Evolutionary conservation across 2,113 vertebrate genomes (phyloP).

Genomic region (Gadus chalcogrammus): DNA sequence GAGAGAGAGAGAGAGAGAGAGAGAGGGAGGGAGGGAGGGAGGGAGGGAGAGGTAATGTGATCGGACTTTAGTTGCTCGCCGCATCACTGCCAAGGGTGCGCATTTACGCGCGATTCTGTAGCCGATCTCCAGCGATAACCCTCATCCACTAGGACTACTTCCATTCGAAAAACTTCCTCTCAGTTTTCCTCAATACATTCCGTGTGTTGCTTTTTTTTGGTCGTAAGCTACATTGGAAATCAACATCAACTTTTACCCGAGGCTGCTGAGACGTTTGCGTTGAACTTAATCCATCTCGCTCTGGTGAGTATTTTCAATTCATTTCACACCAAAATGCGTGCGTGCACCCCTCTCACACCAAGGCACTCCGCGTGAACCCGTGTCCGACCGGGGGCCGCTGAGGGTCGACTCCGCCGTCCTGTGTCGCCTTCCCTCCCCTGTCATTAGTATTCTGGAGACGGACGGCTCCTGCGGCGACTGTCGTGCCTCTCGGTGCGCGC

Average conservation of each 20-base stretch:
- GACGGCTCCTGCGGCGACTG: slow-evolving; percentile 67
- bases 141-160: slow-evolving; percentile 49
- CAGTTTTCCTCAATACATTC: not conserved
- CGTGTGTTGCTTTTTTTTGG: not conserved
- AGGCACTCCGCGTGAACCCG: no score
- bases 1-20: slow-evolving; percentile 14
- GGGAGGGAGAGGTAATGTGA: slow-evolving; percentile 9
- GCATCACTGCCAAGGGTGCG: slow-evolving; percentile 47
- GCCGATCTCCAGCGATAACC: slow-evolving; percentile 31
- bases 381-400: not conserved
- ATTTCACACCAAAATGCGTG: no score
- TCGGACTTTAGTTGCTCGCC: slow-evolving; percentile 32
- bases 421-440: slow-evolving; percentile 39
- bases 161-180: slow-evolving; percentile 44
- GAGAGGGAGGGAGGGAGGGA: slow-evolving; percentile 7
- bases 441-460: slow-evolving; percentile 75
- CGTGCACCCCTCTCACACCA: no score
- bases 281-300: no score
- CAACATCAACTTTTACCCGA: no score
- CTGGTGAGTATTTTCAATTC: slow-evolving; percentile 43
- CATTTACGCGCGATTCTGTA: slow-evolving; percentile 57
- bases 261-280: no score
- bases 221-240: not conserved
- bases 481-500: slow-evolving; percentile 17
- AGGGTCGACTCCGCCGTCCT: slow-evolving; percentile 19